Percentiles rank a stretch among this genome's conserved stretches.
These are phyloP conservation scores for Falco biarmicus DNA, from an alignment of 2,797 vertebrate species.

Conservation along the genomic window DNA sequence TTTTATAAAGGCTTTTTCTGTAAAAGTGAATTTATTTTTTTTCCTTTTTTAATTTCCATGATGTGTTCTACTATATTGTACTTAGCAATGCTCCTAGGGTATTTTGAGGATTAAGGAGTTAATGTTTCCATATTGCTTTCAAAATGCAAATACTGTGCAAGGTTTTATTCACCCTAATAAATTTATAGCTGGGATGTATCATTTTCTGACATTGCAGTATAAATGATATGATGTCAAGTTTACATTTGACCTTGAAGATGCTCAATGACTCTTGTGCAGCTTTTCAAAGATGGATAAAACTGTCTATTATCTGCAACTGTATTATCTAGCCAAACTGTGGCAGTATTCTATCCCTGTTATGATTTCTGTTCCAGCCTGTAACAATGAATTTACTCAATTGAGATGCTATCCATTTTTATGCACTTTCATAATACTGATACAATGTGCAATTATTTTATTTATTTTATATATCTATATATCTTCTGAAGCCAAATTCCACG, in stretches of 20 bases:
- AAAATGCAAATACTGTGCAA: not conserved
- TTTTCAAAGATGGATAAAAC: conserved; percentile 40
- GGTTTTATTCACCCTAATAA: not conserved
- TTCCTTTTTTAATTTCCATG: not conserved
- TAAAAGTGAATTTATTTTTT: not conserved
- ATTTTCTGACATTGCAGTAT: conserved; percentile 13
- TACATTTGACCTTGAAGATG: conserved; percentile 33
- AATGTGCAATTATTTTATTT: not conserved
- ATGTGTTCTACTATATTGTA: not conserved
- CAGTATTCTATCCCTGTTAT: conserved; percentile 9
- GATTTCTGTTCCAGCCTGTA: conserved; percentile 23
- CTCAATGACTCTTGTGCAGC: conserved; percentile 9
- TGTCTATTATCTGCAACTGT: conserved; percentile 25
- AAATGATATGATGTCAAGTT: not conserved
- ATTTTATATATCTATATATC: not conserved
- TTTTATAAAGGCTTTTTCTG: not conserved
- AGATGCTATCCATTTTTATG: conserved; percentile 13
- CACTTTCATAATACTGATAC: conserved; percentile 7
- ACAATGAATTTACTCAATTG: conserved; percentile 21
- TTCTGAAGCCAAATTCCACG: not conserved
- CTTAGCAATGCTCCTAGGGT: not conserved
- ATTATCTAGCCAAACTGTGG: conserved; percentile 27
- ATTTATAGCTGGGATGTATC: conserved; percentile 8
- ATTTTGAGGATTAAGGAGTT: conserved; percentile 12
- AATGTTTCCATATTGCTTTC: conserved; percentile 1